Evolutionary conservation across 2,113 vertebrate genomes (phyloP).

Genomic region (Tragelaphus buxtoni): DNA sequence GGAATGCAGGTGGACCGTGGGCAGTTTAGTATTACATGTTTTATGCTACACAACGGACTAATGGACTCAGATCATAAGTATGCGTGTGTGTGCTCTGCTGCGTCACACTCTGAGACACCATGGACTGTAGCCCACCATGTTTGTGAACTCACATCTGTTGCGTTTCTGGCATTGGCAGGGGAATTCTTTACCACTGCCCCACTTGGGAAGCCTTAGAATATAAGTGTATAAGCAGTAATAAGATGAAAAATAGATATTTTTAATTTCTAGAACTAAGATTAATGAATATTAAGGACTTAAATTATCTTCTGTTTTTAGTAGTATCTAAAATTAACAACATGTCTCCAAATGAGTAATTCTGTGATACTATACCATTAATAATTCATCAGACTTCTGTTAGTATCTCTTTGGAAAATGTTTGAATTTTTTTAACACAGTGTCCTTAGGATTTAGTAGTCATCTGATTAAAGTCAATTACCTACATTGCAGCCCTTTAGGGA

Average conservation of each 20-base stretch:
- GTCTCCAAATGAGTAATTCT: background rate
- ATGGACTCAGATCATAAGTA: background rate
- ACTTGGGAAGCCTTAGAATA: background rate
- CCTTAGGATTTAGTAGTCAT: background rate
- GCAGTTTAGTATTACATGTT: background rate
- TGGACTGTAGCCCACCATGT: background rate
- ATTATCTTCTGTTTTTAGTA: background rate
- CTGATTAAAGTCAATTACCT: background rate
- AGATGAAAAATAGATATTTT: background rate
- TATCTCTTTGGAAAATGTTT: background rate
- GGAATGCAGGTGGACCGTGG: background rate
- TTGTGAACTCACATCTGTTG: background rate
- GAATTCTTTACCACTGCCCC: background rate
- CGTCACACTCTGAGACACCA: background rate
- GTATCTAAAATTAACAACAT: background rate
- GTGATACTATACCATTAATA: background rate
- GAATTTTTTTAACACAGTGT: background rate
- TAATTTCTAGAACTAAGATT: background rate
- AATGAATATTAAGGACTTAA: background rate
- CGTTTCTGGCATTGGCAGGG: accelerated
- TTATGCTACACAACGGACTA: background rate
- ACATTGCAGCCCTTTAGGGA: background rate
- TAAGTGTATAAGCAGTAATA: background rate
- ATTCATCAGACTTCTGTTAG: background rate
- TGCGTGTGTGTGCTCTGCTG: background rate